Evolutionary conservation across 1,140 invertebrate genomes (phyloP).

Genomic region (Diprion similis): DNA sequence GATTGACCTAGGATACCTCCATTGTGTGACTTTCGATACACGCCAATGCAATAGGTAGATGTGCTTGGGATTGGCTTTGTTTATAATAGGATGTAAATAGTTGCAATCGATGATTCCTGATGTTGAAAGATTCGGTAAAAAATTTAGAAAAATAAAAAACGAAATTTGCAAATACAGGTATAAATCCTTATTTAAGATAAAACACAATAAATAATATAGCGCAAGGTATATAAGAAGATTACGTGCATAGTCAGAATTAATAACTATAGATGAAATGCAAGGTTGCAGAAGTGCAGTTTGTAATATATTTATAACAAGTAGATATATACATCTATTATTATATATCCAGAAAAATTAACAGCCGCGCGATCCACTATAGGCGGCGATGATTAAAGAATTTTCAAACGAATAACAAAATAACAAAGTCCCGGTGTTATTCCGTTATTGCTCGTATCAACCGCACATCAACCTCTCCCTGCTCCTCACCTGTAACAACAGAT

Average conservation of each 20-base stretch:
- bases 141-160: neutral
- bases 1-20: no score
- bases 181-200: neutral
- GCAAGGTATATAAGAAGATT: neutral
- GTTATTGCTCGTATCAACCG: neutral
- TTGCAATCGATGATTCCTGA: no score
- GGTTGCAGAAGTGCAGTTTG: neutral
- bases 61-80: no score
- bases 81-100: no score
- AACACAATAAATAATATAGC: neutral
- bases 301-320: neutral
- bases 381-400: neutral
- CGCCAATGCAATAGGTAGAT: no score
- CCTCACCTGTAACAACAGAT: no score
- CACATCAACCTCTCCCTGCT: neutral
- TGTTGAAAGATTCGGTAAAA: no score
- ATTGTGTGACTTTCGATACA: no score
- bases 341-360: neutral
- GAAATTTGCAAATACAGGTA: neutral
- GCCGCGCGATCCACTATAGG: neutral
- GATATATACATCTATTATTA: neutral
- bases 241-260: neutral
- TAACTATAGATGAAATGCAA: neutral
- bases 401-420: constrained; percentile 3
- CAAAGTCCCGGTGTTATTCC: constrained; percentile 4